Evolutionary conservation across 2,888 invertebrate genomes (phyloP).

Genomic region (Boloria euphrosyne): DNA sequence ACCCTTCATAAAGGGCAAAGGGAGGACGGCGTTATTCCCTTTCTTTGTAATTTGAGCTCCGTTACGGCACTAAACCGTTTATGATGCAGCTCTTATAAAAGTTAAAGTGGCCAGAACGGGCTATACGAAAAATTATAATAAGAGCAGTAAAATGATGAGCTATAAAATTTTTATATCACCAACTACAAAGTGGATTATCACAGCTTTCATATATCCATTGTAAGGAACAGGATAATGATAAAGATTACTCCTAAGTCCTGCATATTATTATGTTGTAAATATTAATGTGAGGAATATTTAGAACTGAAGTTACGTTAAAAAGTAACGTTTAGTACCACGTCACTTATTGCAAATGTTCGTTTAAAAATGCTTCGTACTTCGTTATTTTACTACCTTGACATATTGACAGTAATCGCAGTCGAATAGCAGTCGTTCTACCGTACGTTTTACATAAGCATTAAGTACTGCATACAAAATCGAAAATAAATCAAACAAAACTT

Average conservation of each 20-base stretch:
- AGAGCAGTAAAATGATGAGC: slow-evolving; percentile 32
- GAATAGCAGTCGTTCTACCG: slow-evolving; percentile 28
- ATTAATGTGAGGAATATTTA: background rate
- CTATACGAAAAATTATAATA: slow-evolving; percentile 50
- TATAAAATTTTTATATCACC: slow-evolving; percentile 36
- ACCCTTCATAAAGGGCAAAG: slow-evolving; percentile 74
- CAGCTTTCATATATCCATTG: background rate
- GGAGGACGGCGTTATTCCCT: slow-evolving; percentile 70
- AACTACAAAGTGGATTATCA: slow-evolving; percentile 31
- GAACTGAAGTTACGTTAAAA: background rate
- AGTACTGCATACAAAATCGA: slow-evolving; percentile 8
- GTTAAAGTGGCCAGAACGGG: slow-evolving; percentile 63
- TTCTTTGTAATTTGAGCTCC: slow-evolving; percentile 75
- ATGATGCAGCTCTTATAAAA: slow-evolving; percentile 75
- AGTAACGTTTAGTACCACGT: background rate
- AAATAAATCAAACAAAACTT: slow-evolving; percentile 1
- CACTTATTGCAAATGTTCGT: slow-evolving; percentile 15
- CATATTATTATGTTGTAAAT: too few species aligned
- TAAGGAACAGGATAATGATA: slow-evolving; percentile 16
- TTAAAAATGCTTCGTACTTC: slow-evolving; percentile 22
- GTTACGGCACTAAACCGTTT: slow-evolving; percentile 77
- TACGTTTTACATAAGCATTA: slow-evolving; percentile 18
- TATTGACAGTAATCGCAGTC: slow-evolving; percentile 30
- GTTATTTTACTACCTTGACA: slow-evolving; percentile 30
- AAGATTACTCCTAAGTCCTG: background rate